phyloP scores from a whole-genome alignment of 2,113 vertebrate species.

The Dendropsophus ebraccatus region DNA sequence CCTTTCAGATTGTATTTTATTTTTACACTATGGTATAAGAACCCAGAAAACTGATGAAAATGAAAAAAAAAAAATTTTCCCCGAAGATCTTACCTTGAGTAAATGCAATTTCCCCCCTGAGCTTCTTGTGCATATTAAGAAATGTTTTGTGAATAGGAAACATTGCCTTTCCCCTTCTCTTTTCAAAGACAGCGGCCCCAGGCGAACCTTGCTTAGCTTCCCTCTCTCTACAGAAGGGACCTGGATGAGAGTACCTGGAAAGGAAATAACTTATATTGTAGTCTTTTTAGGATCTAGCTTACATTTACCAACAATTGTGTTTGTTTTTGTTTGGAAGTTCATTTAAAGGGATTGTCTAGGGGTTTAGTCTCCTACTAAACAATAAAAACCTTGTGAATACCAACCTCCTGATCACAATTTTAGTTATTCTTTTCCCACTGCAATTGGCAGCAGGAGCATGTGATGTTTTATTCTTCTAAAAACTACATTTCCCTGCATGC shows the following conservation, averaged over 20 bases:
- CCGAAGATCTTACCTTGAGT: constrained; percentile 82
- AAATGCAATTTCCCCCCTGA: constrained; percentile 97
- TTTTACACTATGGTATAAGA: not conserved
- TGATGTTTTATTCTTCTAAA: no score
- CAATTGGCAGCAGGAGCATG: no score
- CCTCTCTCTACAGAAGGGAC: constrained; percentile 96
- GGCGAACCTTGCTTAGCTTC: constrained; percentile 94
- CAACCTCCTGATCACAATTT: no score
- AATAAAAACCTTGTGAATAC: no score
- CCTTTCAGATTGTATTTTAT: not conserved
- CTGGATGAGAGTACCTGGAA: constrained; percentile 96
- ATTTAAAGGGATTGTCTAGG: not conserved
- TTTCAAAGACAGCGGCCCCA: constrained; percentile 94
- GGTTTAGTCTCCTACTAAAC: no score
- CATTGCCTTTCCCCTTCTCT: constrained; percentile 98
- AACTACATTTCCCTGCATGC: no score
- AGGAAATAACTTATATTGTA: not conserved
- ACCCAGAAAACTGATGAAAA: not conserved
- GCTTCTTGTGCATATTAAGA: constrained; percentile 96
- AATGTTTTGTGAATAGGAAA: constrained; percentile 98
- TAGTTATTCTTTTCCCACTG: no score
- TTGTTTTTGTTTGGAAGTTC: not conserved
- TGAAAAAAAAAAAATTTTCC: no score
- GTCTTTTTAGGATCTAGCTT: not conserved
- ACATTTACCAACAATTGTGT: not conserved